A percentile compares a stretch with the other conserved stretches of the same genome.
phyloP scores from a whole-genome alignment of 2,888 invertebrate genomes.

The Megamerina dolium region DNA sequence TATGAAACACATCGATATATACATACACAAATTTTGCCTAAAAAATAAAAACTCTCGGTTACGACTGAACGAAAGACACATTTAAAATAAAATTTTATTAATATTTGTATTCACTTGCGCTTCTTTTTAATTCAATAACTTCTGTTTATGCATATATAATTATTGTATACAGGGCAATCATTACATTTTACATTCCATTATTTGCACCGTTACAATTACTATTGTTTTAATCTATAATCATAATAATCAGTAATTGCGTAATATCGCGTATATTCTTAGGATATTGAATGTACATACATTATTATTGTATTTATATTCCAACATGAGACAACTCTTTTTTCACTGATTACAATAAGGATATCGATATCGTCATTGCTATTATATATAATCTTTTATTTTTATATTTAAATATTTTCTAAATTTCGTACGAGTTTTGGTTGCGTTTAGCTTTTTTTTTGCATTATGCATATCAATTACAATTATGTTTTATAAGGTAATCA shows the following conservation, averaged over 20 bases:
- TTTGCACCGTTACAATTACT: slow-evolving; percentile 35
- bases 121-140: slow-evolving; percentile 24
- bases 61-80: slow-evolving; percentile 44
- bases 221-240: slow-evolving; percentile 29
- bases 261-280: slow-evolving; percentile 13
- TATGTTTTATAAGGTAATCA: too few relatives aligned
- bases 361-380: too few relatives aligned
- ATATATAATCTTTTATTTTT: too few relatives aligned
- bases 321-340: slow-evolving; percentile 31
- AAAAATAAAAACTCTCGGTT: too few relatives aligned
- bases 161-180: slow-evolving; percentile 14
- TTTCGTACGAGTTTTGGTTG: not conserved
- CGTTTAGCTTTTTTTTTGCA: slow-evolving; percentile 18
- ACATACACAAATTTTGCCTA: too few relatives aligned
- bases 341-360: not conserved
- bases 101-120: slow-evolving; percentile 18
- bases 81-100: slow-evolving; percentile 41
- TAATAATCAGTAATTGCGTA: slow-evolving; percentile 18
- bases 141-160: slow-evolving; percentile 12
- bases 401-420: not conserved
- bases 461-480: too few relatives aligned
- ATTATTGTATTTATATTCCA: slow-evolving; percentile 30
- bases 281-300: slow-evolving; percentile 16
- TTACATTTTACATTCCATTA: slow-evolving; percentile 21
- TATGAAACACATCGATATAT: too few relatives aligned